Base-by-base conservation (phyloP, 2,797 vertebrate genomes). In the Chiloscyllium punctatum region DNA sequence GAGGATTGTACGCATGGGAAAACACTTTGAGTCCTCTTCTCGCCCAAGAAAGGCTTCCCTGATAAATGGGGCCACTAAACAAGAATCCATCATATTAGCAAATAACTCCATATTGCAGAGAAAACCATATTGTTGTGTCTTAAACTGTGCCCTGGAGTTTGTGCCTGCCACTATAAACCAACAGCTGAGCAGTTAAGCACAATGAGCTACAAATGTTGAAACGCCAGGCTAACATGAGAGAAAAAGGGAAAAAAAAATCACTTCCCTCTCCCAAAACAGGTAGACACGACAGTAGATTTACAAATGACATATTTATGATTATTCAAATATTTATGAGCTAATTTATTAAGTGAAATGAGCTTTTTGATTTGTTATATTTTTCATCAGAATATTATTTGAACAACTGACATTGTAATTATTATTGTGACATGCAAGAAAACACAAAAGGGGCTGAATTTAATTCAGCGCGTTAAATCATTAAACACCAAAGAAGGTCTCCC, bases 321-420 rank as follows among this genome's bases (percentile, higher is more conserved):
- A 97, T 97, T 97, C 94, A 95, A 97, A 97, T 98, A 97, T 98
- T 98, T 98, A 98, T 97, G 97, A 96, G 97, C 98, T 98, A 98
- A 98, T 98, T 98, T 98, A 98, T 98, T 98, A 98, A 98, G 97
- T 97, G 97, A 97, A 97, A 98, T 97, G 97, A 97, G 97, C 97
- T 97, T 97, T 98, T 98, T 98, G 98, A 98, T 98, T 98, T 95
- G 94, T 95, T 95, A 95, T 95, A 74, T 77, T 51, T 95, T 98
- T 98, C 97, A 98, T 98, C 97, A 98, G 97, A 97, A 97, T 98
- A 97, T 98, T 97, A 98, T 97, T 98, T 98, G 98, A 98, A 97
- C 98, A 97, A 98, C 97, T 98, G 98, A 98, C 98, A 98, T 97
- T 97, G 98, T 98, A 98, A 98, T 98, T 98, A 98, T 98, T 98